Base-by-base conservation (phyloP, 2,888 invertebrate species). In the Heliconius sara region DNA sequence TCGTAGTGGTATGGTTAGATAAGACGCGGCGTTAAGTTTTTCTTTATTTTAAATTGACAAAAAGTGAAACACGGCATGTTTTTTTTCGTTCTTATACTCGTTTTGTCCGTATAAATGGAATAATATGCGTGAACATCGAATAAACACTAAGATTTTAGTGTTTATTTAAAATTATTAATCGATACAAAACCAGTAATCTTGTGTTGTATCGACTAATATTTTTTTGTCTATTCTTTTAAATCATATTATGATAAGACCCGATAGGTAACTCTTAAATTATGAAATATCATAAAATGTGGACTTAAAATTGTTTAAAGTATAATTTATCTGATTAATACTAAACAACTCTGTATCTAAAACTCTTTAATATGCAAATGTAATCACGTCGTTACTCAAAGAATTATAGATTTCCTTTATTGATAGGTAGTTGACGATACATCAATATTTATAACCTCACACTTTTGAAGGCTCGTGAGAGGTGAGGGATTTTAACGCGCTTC, bases 351-450 rank as follows among this genome's bases (percentile, higher is more conserved):
- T 30, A 0, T 52, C 27, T 19, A 30, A 72, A 3, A 19, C 60
- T 73, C 16, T 25, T 73, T 60, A 73, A 25, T 34, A 73, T 73
- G 73, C 73, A 73, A 73, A 73, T 73, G 60, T 73, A 39, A 60
- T 73, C 60, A n/a, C 57, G 39, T 60, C n/a, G 73, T 60, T 60
- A 73, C 73, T 73, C 16, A 60, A 22, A 30, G 57, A 73, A 34
- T 73, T 60, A 73, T 34, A 34, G 57, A 73, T 73, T 60, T 60
- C 60, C 60, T 73, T 34, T 60, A 73, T n/a, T 34, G 73, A 73
- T 72, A 57, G 67, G 3, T n/a, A 4, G 16, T n/a, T 4, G 22
- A 47, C 19, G 27, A 27, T 27, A 27, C 27, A 47, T 73, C 60
- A 16, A 60, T 73, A 73, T 73, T 57, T 73, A 73, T 73, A 39